Base-by-base conservation (phyloP, 1,140 invertebrate genomes). In the Melipona quadrifasciata region DNA sequence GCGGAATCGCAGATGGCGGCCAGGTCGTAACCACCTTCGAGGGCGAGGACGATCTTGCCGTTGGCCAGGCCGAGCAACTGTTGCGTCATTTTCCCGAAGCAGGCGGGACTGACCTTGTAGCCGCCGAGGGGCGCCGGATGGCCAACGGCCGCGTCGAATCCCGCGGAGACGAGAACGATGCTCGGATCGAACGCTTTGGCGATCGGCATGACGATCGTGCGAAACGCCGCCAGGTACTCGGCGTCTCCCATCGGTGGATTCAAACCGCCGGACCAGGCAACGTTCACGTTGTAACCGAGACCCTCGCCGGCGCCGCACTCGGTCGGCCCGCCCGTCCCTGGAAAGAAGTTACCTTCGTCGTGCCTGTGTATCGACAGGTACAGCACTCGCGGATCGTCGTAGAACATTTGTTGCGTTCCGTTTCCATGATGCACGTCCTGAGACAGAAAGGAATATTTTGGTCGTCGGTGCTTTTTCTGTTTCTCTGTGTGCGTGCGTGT, bases 301-400 rank as follows among this genome's bases (percentile, higher is more conserved):
- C 99, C 99, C 89, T 97, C 96, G 72, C 97, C 98, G 34, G 96
- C 95, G 47, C 99, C 99, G 95, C 98, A 97, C 96, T 99, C 99
- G 58, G 96, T 97, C 57, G 97, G 97, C 68, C 97, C 98, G 58
- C 99, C 99, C 19, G 99, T 99, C 80, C 99, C 99, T 39, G 99
- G 99, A 95, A 99, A 99, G 95, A 99, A 99, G 95, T 99, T 99
- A 72, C 99, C 99, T 94, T 99, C 98, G 95, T 99, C 99, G 96
- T 99, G 99, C 88, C 99, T 97, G 96, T 99, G 99, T 93, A 99
- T 97, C 87, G 98, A 99, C 89, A 99, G 96, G 94, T 99, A 99
- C 87, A 99, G 95, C 87, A 99, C 98, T 91, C 97, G 96, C 31
- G 98, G 97, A 95, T 99, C 99, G 92, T 98, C 97, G 95, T 99